Evolutionary conservation across 2,113 vertebrate species (phyloP), one percentile per base, ranked within the genome.

Genomic region (Sapayoa aenigma): DNA sequence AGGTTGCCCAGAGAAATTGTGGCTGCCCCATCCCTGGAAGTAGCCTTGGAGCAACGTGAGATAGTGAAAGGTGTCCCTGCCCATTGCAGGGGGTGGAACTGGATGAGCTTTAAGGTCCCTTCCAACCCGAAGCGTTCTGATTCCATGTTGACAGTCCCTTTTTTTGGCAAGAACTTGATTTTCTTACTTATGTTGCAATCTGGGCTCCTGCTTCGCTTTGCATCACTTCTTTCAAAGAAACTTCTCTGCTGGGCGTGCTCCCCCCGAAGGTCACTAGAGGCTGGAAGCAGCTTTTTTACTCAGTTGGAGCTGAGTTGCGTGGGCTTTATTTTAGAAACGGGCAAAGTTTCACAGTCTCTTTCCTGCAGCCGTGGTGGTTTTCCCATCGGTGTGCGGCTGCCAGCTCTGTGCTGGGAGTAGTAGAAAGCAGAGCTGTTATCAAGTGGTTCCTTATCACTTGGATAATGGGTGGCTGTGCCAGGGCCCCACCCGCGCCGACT

Each of bases 221-320:
- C 76, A 87, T 88, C 86, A 2, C 16, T 90, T 63, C 35, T 80
- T 89, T 92, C 60, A 78, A 89, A 92, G 89, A 63, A 87, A 75
- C 31, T 71, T 77, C 52, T 73, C 2, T 77, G 58, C 71, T 74
- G 87, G 87, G 60, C 55, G 49, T 80, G 59, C 74, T 87, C 67
- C 80, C 49, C 89, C 50, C n/a, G 4, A 24, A 66, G 67, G 41
- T 87, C 46, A 13, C 72, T 69, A 35, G 56, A 74, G 84, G 81
- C 92, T 93, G 71, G 73, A 49, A 85, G 69, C 28, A 22, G 53
- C 42, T 82, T 41, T 86, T 62, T 47, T 35, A 8, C 41, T n/a
- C 35, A 1, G 2, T 52, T 25, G 44, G 59, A 71, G 72, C 3
- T 21, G 42, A 31, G 9, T 60, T 8, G 80, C 22, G 0, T 37